Base-by-base conservation (phyloP, 1,140 invertebrate species). In the Manduca sexta region DNA sequence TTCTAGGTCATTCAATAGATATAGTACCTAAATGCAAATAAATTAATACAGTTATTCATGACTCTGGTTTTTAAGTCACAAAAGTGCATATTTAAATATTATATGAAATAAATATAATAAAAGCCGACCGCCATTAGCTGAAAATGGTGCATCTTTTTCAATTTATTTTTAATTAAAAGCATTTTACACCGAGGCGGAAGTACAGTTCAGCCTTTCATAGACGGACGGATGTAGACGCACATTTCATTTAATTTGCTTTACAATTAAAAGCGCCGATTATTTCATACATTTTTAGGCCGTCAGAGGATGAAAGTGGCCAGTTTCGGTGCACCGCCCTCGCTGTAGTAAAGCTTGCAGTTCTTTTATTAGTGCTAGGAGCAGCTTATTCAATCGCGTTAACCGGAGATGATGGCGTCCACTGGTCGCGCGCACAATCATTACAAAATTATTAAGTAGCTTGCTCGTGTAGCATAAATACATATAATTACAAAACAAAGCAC, bases 171-270 rank as follows among this genome's bases (percentile, higher is more conserved):
- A 49, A 49, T 52, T 48, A 33, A 45, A 52, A 49, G 40, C 41
- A 35, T 26, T 54, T 50, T 43, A 51, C 18, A 51, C 44, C 45
- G 41, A 40, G 34, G 16, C 46, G 45, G 46, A 10, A 45, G 18
- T 45, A 30, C 12, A 53, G 44, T 60, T 67, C 56, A 69, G 59
- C 56, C 63, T 70, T 74, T 60, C 56, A 54, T 48, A 52, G 64
- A 59, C 61, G 72, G 72, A 75, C 72, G 69, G 72, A 75, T 67
- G 44, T 56, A 49, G 60, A 64, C 69, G 64, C 58, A 64, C 46
- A 53, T 59, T 50, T 51, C 48, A 52, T 58, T 52, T 30, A 37
- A 56, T 52, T 60, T 45, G 35, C 38, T 46, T 59, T 42, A 37
- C 17, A 49, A 45, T 44, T 42, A 46, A 31, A 26, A 60, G 57